phyloP scores from a whole-genome alignment of 2,888 invertebrate species.

The Blastobasis lacticolella region DNA sequence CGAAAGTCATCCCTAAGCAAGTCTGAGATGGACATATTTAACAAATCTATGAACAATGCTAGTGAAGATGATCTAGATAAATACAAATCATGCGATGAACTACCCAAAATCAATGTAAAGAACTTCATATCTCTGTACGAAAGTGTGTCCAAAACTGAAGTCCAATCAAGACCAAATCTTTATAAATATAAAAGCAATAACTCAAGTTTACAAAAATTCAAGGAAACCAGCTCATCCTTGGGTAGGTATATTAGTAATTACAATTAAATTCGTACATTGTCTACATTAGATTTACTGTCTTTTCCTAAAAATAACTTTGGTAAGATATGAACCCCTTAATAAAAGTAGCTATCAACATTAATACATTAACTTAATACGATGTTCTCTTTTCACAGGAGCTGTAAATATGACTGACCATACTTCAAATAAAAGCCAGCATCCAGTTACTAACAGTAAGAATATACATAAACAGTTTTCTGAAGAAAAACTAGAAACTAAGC shows the following conservation, averaged over 20 bases:
- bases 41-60: conserved; percentile 34
- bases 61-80: conserved; percentile 45
- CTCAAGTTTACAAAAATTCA: conserved; percentile 29
- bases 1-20: conserved; percentile 54
- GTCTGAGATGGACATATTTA: conserved; percentile 68
- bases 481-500: too few species aligned
- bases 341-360: background rate
- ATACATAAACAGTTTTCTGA: too few species aligned
- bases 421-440: too few species aligned
- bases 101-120: conserved; percentile 61
- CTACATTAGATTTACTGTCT: too few species aligned
- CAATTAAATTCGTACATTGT: background rate
- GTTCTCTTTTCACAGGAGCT: conserved; percentile 31
- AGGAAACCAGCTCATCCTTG: conserved; percentile 41
- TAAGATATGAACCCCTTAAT: too few species aligned
- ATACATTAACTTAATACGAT: background rate
- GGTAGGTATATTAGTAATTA: conserved; percentile 28
- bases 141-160: conserved; percentile 45
- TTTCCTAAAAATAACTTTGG: too few species aligned
- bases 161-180: conserved; percentile 26
- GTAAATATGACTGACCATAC: conserved; percentile 18
- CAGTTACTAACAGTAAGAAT: too few species aligned
- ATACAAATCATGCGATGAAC: conserved; percentile 60
- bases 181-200: conserved; percentile 25
- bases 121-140: conserved; percentile 60